Percentiles rank a stretch among this genome's conserved stretches.
Evolutionary conservation across 2,113 vertebrate species (phyloP).

Genomic region (Ornithorhynchus anatinus): DNA sequence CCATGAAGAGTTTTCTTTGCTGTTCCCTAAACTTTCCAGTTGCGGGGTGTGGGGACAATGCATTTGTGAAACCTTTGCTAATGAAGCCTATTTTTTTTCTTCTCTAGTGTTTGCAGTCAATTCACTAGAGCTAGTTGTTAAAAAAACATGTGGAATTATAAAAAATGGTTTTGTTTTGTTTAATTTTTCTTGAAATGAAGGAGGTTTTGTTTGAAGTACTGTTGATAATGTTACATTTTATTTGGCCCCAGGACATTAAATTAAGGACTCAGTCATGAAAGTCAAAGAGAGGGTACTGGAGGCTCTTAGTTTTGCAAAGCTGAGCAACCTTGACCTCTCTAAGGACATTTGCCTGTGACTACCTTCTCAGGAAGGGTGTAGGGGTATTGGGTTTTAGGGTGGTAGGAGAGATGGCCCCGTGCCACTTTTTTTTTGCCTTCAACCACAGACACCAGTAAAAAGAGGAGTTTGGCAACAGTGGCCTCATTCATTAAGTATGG

Average conservation of each 20-base stretch:
- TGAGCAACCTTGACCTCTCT: neutral
- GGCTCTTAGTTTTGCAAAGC: constrained; percentile 3
- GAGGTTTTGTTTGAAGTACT: constrained; percentile 59
- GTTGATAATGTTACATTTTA: constrained; percentile 59
- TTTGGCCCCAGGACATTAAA: constrained; percentile 70
- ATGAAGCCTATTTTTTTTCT: constrained; percentile 56
- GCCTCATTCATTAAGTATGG: constrained; percentile 35
- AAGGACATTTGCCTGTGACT: neutral
- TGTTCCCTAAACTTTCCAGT: constrained; percentile 45
- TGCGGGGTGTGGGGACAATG: constrained; percentile 48
- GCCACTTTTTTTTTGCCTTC: constrained; percentile 3
- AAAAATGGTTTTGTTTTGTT: constrained; percentile 1
- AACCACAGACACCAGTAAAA: constrained; percentile 27
- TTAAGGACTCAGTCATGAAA: constrained; percentile 72
- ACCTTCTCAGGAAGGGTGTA: neutral
- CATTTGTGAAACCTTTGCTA: constrained; percentile 53
- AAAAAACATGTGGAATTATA: constrained; percentile 54
- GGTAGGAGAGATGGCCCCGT: neutral
- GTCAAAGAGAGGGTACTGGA: no score
- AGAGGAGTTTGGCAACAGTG: no score
- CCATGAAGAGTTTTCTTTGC: constrained; percentile 26
- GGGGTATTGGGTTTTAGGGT: neutral
- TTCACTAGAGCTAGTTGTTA: constrained; percentile 51
- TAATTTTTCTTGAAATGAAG: neutral
- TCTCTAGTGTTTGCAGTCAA: constrained; percentile 44